phyloP scores from a whole-genome alignment of 2,797 vertebrate genomes.

The Pangasius larnaudii region DNA sequence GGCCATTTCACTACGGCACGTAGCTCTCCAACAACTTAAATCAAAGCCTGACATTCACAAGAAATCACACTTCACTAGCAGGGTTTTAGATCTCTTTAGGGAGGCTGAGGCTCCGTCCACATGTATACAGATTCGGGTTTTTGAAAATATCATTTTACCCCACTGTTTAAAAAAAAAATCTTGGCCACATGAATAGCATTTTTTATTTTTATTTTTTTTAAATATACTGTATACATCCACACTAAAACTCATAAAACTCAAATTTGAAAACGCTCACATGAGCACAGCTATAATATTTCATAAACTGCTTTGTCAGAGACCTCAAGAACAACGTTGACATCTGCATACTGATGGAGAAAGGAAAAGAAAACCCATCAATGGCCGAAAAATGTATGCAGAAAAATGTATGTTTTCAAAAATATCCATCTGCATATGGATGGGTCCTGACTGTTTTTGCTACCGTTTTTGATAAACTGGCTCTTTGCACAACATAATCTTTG shows the following conservation, averaged over 20 bases:
- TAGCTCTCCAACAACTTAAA: neutral
- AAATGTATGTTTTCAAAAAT: neutral
- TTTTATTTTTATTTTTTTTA: too few species aligned
- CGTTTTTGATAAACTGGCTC: neutral
- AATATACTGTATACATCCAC: too few species aligned
- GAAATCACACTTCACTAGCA: neutral
- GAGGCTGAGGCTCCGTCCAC: too few species aligned
- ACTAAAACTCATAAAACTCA: neutral
- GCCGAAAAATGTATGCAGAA: neutral
- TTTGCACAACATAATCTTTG: neutral
- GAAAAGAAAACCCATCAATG: neutral
- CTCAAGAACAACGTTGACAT: neutral
- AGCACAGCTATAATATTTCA: neutral
- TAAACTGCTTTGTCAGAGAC: neutral
- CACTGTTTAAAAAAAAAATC: too few species aligned
- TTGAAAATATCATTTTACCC: too few species aligned
- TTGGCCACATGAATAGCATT: too few species aligned
- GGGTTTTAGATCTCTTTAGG: too few species aligned
- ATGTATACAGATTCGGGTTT: too few species aligned
- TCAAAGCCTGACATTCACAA: too few species aligned
- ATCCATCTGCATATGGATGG: neutral
- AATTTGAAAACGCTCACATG: neutral
- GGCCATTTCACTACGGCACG: neutral
- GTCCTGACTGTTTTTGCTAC: neutral
- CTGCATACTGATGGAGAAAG: neutral